Evolutionary conservation across 2,888 invertebrate species (phyloP).

Genomic region (Lithodes maja): DNA sequence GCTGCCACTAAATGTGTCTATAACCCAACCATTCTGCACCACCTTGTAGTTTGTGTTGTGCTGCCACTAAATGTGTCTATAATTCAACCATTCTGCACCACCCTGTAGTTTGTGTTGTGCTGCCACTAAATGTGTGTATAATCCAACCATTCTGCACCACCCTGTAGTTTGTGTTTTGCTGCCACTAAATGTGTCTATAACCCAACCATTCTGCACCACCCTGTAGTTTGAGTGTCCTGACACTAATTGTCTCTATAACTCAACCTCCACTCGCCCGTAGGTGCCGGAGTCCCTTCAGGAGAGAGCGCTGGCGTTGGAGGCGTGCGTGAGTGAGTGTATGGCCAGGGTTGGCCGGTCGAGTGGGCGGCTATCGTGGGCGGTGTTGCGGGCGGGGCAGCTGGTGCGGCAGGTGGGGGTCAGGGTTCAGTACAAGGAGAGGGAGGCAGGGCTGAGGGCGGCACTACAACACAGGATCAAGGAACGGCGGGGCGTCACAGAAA

Average conservation of each 20-base stretch:
- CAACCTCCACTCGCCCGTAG: not conserved
- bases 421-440: slow-evolving; percentile 36
- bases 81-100: no score
- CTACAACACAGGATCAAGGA: slow-evolving; percentile 44
- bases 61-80: no score
- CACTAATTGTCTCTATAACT: not conserved
- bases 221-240: not conserved
- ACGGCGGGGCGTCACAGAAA: slow-evolving; percentile 38
- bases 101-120: no score
- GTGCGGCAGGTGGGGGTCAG: slow-evolving; percentile 44
- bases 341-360: slow-evolving; percentile 28
- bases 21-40: no score
- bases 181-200: no score
- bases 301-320: slow-evolving; percentile 32
- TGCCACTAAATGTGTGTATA: no score
- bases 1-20: no score
- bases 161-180: no score
- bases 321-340: not conserved
- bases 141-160: no score
- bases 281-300: slow-evolving; percentile 44
- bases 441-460: slow-evolving; percentile 40
- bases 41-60: no score
- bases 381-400: slow-evolving; percentile 48
- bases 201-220: no score
- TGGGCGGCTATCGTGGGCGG: slow-evolving; percentile 58